phyloP scores from a whole-genome alignment of 1,140 invertebrate genomes.

The Bombus confusus region DNA sequence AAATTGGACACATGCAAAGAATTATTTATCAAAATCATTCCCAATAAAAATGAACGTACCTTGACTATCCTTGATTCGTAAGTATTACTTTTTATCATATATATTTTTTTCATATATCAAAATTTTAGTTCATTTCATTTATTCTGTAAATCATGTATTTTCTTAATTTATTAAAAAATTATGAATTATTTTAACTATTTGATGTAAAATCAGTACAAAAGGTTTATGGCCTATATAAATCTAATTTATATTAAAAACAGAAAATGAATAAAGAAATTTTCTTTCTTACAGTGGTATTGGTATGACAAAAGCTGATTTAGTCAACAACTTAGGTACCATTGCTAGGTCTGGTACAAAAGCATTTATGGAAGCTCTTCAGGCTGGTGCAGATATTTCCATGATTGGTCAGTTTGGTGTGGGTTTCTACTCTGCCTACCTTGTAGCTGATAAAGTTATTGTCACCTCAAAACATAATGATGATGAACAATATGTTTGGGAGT shows the following conservation, averaged over 20 bases:
- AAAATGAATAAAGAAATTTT: constrained; percentile 17
- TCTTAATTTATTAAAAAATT: background rate
- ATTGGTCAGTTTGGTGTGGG: constrained; percentile 96
- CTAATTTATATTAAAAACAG: background rate
- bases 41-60: constrained; percentile 90
- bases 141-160: background rate
- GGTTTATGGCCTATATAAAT: background rate
- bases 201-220: background rate
- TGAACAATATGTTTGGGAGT: constrained; percentile 92
- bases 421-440: constrained; percentile 97
- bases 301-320: constrained; percentile 95
- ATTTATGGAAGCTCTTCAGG: constrained; percentile 94
- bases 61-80: constrained; percentile 88
- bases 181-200: background rate
- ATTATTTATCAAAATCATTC: constrained; percentile 89
- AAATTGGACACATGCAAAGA: constrained; percentile 92
- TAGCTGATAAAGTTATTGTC: constrained; percentile 97
- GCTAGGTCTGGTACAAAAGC: constrained; percentile 94
- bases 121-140: background rate
- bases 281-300: constrained; percentile 87
- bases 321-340: constrained; percentile 95
- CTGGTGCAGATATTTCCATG: constrained; percentile 94
- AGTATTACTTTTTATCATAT: constrained; percentile 43
- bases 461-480: constrained; percentile 97
- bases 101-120: background rate